Conservation (phyloP, 30 jellyfish, hydroid and myxozoan genomes). For the Catostylus mosaicus region DNA sequence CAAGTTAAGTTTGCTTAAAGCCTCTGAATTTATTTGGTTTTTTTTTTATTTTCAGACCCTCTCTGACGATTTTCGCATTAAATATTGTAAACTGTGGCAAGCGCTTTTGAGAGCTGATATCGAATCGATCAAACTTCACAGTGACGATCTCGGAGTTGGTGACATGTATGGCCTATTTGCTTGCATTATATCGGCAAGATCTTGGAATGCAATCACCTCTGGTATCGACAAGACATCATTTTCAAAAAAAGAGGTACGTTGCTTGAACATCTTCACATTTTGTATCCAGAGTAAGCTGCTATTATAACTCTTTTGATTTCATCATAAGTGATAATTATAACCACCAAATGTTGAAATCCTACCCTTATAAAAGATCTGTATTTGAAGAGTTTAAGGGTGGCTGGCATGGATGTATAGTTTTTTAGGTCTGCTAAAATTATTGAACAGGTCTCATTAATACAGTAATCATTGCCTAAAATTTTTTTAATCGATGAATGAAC, state of each 20-base stretch:
- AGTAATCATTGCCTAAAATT: too few species aligned
- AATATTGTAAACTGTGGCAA: slow-evolving; percentile 93
- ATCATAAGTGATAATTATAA: too few species aligned
- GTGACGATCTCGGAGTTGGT: slow-evolving; percentile 87
- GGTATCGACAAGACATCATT: slow-evolving; percentile 77
- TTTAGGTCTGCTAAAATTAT: too few species aligned
- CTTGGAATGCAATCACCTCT: slow-evolving; percentile 85
- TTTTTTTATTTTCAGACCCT: slow-evolving; percentile 67
- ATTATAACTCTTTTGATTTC: too few species aligned
- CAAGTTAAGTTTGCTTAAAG: neutral
- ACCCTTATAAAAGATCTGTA: too few species aligned
- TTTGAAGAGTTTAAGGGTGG: too few species aligned
- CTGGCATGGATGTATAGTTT: too few species aligned
- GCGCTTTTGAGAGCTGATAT: slow-evolving; percentile 78
- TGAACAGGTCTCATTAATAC: too few species aligned
- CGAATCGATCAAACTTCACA: slow-evolving; percentile 58
- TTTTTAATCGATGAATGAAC: too few species aligned
- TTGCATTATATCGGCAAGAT: slow-evolving; percentile 92
- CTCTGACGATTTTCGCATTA: slow-evolving; percentile 81
- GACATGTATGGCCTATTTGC: slow-evolving; percentile 85
- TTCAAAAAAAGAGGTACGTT: slow-evolving; percentile 78
- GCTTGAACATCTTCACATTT: too few species aligned
- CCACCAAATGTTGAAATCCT: too few species aligned
- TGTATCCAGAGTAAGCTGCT: too few species aligned
- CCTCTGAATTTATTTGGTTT: neutral